Base-by-base conservation (phyloP, 2,797 vertebrate genomes). In the Huso huso region DNA sequence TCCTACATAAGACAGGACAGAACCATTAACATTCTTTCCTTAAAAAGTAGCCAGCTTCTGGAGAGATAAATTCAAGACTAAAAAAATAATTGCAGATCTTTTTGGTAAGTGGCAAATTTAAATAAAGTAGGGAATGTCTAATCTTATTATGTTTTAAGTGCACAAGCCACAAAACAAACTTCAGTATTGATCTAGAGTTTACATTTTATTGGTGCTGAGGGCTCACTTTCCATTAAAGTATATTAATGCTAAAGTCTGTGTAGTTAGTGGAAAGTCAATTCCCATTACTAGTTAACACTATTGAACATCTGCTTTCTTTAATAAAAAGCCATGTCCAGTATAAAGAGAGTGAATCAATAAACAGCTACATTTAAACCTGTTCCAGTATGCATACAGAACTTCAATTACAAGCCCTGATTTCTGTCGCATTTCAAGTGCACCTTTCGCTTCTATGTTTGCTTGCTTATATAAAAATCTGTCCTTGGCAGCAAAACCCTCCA, bases 201-300 rank as follows among this genome's bases (percentile, higher is more conserved):
- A 70, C 76, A 64, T 68, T 69, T 66, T 76, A 53, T 61, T 61
- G 62, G 80, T 82, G 80, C 86, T 85, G 83, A 87, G 83, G 87
- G 82, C 89, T 88, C 82, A 77, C 85, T 90, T 91, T 91, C 91
- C 93, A 89, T 94, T 93, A 91, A 89, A 89, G 84, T 85, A 81
- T 90, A 93, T 92, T 93, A 93, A 92, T 92, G 91, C 90, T 88
- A 88, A 85, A 82, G 89, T 92, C 91, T 89, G 83, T 89, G 87
- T 92, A 94, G 96, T 96, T 96, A 96, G 86, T 87, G 88, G 88
- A 87, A 90, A 93, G 94, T 93, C 93, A 92, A 94, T 95, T 91
- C 91, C 89, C 89, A 93, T 95, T 93, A 93, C 91, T 92, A 88
- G 91, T 94, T 92, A 92, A 88, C 88, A 76, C 82, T 90, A 95